Base-by-base conservation (phyloP, 2,113 vertebrate genomes). In the Mesoclemmys tuberculata region DNA sequence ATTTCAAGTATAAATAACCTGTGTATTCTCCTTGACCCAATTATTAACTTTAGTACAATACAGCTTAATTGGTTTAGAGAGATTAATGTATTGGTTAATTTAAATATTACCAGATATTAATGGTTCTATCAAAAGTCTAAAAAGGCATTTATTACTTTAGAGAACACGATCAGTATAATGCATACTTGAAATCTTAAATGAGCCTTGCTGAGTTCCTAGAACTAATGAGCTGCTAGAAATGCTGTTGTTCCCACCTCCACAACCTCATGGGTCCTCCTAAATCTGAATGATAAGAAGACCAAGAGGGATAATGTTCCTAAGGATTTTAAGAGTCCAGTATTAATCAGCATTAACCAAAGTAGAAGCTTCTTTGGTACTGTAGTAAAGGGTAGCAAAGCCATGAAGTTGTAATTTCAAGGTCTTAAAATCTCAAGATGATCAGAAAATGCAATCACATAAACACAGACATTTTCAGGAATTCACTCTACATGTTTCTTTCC, bases 1-100 rank as follows among this genome's bases (percentile, higher is more conserved):
- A 74, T 95, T 93, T 93, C 14, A 92, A 92, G 80, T 91, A 85
- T 87, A 94, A 88, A 91, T 58, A 89, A 93, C 58, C 64, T 82
- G 5, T 82, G 6, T 75, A 26, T 49, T 90, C 92, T 87, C 2
- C 80, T 82, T 89, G 4, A 87, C 41, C n/a, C 49, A 94, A 46
- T 84, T 91, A 85, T 94, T 92, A 92, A 19, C 1, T 49, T 92
- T 85, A 48, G 61, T 85, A 26, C 4, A 7, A 71, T 93, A 79
- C 41, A n/a, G 1, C 24, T 87, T 80, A 90, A 84, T 85, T 92
- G 10, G 3, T 52, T 92, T 77, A 61, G 31, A 51, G 10, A 94
- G 2, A 89, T 80, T 94, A 94, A 91, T 85, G 10, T 13, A 64
- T 84, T 83, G 14, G 31, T 68, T 93, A 93, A 87, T 61, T 77